A percentile compares a stretch with the other conserved stretches of the same genome.
phyloP scores from a whole-genome alignment of 2,113 vertebrate species.

The Struthio camelus region DNA sequence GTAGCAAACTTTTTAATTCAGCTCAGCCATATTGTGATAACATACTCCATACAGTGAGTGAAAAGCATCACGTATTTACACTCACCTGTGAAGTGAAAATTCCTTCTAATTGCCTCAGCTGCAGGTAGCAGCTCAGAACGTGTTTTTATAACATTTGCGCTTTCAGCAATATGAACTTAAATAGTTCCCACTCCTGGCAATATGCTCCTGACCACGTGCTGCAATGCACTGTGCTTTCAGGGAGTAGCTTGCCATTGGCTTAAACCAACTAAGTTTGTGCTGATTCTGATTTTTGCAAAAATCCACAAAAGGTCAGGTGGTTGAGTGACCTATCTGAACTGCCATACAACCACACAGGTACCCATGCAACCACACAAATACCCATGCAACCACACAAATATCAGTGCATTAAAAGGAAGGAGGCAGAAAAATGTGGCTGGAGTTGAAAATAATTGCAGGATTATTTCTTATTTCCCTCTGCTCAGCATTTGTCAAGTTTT shows the following conservation, averaged over 20 bases:
- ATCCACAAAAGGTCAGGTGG: background rate
- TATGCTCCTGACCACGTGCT: background rate
- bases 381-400: background rate
- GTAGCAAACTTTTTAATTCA: background rate
- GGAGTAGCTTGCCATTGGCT: background rate
- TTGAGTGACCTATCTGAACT: slow-evolving; percentile 27
- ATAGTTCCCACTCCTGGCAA: background rate
- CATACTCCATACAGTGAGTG: background rate
- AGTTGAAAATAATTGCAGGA: background rate
- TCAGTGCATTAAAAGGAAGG: background rate
- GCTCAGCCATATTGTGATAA: background rate
- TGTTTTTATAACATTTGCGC: background rate
- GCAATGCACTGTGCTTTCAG: slow-evolving; percentile 3
- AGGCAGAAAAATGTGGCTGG: background rate
- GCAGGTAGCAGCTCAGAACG: background rate
- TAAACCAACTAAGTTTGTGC: background rate
- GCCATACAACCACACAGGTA: too few relatives aligned
- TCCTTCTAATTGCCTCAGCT: background rate
- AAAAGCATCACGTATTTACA: background rate
- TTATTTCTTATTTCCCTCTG: slow-evolving; percentile 8
- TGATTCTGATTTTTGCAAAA: slow-evolving; percentile 15
- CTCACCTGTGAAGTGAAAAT: background rate
- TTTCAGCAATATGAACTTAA: background rate
- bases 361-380: background rate
- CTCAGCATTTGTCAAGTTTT: background rate